Evolutionary conservation across 2,113 vertebrate species (phyloP).

Genomic region (Anas platyrhynchos): DNA sequence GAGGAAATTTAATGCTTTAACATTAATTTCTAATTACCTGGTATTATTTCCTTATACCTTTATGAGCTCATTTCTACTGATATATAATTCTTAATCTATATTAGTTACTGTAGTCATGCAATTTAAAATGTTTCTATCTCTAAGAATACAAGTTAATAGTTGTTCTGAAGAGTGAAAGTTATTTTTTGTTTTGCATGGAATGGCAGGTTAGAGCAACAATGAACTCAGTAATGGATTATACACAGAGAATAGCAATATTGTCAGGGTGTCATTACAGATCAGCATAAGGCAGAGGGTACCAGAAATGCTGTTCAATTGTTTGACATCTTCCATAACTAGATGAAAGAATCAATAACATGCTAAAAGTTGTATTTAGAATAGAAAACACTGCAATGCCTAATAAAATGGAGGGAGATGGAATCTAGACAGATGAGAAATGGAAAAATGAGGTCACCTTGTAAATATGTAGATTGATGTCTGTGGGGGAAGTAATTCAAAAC

Average conservation of each 20-base stretch:
- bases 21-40: conserved; percentile 64
- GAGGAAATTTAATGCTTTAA: conserved; percentile 43
- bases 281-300: not conserved
- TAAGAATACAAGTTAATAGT: not conserved
- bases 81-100: conserved; percentile 39
- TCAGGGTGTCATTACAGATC: not conserved
- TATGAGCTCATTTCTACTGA: not conserved
- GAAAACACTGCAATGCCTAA: not conserved
- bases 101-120: not conserved
- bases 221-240: not conserved
- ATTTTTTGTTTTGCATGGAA: not conserved
- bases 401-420: not conserved
- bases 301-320: not conserved
- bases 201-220: not conserved
- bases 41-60: conserved; percentile 44
- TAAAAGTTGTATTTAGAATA: not conserved
- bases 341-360: not conserved
- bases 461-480: not conserved
- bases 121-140: conserved; percentile 9
- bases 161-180: not conserved
- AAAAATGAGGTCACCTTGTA: not conserved
- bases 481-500: not conserved
- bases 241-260: not conserved
- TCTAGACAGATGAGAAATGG: not conserved
- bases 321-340: not conserved